A percentile compares a stretch with the other conserved stretches of the same genome.
Evolutionary conservation across 2,113 vertebrate genomes (phyloP).

Genomic region (Morone saxatilis): DNA sequence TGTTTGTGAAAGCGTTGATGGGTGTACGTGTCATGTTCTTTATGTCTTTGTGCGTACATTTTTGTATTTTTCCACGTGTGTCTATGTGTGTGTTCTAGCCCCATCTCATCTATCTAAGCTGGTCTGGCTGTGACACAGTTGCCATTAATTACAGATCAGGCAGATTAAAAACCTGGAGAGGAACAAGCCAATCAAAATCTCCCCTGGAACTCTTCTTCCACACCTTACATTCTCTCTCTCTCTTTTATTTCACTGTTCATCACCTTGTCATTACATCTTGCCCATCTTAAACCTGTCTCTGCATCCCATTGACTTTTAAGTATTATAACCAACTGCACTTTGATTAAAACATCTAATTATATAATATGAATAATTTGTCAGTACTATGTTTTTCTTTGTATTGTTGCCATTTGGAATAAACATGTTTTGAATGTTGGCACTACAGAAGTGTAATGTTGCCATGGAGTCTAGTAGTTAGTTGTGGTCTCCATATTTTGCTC

Average conservation of each 20-base stretch:
- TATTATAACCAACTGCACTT: neutral
- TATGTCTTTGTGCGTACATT: neutral
- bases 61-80: neutral
- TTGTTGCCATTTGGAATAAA: neutral
- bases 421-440: neutral
- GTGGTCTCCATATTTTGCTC: neutral
- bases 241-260: conserved; percentile 16
- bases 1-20: neutral
- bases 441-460: neutral
- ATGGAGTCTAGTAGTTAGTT: neutral
- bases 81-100: neutral
- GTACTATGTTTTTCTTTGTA: neutral
- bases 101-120: conserved; percentile 25
- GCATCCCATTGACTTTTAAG: conserved; percentile 18
- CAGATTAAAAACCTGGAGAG: conserved; percentile 71
- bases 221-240: conserved; percentile 7
- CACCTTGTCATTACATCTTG: conserved; percentile 15
- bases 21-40: neutral
- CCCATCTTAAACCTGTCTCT: conserved; percentile 10
- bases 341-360: neutral
- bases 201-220: conserved; percentile 52
- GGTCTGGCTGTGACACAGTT: conserved; percentile 65
- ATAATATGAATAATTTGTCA: neutral
- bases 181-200: conserved; percentile 65
- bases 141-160: conserved; percentile 68